Evolutionary conservation across 2,888 invertebrate genomes (phyloP), one percentile per base, ranked within the genome.

Genomic region (Hylaea fasciaria): DNA sequence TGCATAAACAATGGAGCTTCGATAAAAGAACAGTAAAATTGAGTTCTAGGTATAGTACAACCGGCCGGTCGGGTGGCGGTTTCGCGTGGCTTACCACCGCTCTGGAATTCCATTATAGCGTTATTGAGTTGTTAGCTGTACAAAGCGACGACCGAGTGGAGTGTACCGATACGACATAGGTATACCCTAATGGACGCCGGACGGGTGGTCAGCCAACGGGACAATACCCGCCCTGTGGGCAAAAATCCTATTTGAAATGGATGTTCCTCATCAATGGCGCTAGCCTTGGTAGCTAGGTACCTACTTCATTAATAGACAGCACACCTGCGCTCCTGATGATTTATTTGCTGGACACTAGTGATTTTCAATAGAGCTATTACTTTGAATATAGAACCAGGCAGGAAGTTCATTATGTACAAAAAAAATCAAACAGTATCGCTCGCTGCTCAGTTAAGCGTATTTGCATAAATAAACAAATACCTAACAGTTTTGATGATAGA

Each of bases 101-200:
- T 86, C 32, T 32, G 83, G 81, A 89, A 87, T 91, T 86, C 89
- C 79, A 91, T 91, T 90, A 89, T 78, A 82, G 78, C 78, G 84
- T 84, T 91, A 90, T 90, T 87, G 89, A 87, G 85, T 89, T 85
- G 85, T 83, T 76, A 74, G 70, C 64, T 76, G 80, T 78, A 86
- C 78, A 82, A 83, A 83, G 78, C 80, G 74, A 74, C 68, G 66
- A 70, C 73, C 70, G 51, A 75, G 69, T 75, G 77, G 76, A 72
- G 75, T 76, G 77, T 78, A 79, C 76, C 73, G 81, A 81, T 77
- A 80, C 76, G 74, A 72, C 77, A 70, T 68, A 74, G 83, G 84
- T n/a, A n/a, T n/a, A n/a, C n/a, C 84, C 80, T 77, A 78, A 78
- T 70, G 71, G 61, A 47, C 69, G 72, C 63, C 66, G 64, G 73